A percentile compares a stretch with the other conserved stretches of the same genome.
phyloP scores from a whole-genome alignment of 2,797 vertebrate species.

The Ibycter americanus region DNA sequence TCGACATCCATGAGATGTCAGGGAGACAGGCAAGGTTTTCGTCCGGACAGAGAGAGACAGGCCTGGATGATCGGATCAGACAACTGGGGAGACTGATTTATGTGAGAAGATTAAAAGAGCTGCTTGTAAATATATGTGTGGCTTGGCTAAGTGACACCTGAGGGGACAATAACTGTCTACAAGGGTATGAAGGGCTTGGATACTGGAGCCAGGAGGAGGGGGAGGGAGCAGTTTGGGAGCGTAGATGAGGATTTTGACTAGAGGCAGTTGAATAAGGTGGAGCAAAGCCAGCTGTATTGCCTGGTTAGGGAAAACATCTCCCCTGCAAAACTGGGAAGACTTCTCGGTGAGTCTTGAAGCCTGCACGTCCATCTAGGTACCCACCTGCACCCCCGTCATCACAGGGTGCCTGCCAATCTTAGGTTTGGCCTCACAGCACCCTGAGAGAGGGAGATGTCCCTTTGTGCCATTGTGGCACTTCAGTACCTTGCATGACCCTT shows the following conservation, averaged over 20 bases:
- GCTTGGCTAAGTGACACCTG: conserved; percentile 64
- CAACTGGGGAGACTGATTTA: conserved; percentile 51
- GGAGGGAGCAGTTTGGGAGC: not conserved
- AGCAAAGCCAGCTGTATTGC: not conserved
- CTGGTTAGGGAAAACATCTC: not conserved
- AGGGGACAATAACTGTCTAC: conserved; percentile 61
- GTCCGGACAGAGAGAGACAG: conserved; percentile 21
- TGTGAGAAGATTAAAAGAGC: conserved; percentile 50
- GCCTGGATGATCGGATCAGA: conserved; percentile 22
- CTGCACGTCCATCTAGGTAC: not conserved
- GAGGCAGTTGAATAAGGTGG: not conserved
- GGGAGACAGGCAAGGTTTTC: conserved; percentile 26
- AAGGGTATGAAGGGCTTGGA: conserved; percentile 4
- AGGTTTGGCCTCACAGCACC: not conserved
- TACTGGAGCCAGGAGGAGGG: not conserved
- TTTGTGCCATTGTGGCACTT: not conserved
- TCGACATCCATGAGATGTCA: conserved; percentile 53
- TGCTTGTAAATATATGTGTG: conserved; percentile 56
- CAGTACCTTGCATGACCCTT: not conserved
- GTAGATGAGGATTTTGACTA: not conserved
- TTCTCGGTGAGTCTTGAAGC: not conserved
- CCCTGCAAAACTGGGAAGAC: not conserved
- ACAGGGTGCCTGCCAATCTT: not conserved
- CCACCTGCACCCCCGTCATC: not conserved
- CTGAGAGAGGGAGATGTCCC: not conserved